Evolutionary conservation across 2,113 vertebrate species (phyloP).

Genomic region (Sakesphorus luctuosus): DNA sequence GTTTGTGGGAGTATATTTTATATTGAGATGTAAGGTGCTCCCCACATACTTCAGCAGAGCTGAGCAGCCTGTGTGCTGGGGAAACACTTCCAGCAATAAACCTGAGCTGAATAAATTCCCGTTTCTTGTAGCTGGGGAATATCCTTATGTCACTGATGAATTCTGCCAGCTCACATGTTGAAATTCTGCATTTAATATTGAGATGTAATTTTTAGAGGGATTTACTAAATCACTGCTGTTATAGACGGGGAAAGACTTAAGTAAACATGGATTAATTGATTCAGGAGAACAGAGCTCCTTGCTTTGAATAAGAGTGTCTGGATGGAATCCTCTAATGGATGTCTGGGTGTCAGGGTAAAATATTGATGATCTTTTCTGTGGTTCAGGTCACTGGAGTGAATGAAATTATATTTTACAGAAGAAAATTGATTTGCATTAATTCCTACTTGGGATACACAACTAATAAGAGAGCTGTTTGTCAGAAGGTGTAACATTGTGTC

Average conservation of each 20-base stretch:
- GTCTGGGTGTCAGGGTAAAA: neutral
- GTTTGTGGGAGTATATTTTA: neutral
- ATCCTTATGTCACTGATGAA: neutral
- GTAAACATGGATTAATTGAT: slow-evolving; percentile 21
- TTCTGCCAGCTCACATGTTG: neutral
- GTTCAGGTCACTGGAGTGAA: slow-evolving; percentile 11
- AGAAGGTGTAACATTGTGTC: neutral
- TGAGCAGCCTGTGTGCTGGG: neutral
- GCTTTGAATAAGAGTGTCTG: neutral
- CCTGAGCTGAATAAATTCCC: slow-evolving; percentile 3
- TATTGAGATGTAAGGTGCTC: neutral
- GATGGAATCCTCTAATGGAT: neutral
- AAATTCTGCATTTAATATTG: slow-evolving; percentile 8
- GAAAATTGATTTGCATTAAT: slow-evolving; percentile 1
- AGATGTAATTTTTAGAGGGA: slow-evolving; percentile 25
- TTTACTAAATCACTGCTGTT: neutral
- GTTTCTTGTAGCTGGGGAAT: neutral
- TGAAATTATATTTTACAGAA: neutral
- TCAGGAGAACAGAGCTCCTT: neutral
- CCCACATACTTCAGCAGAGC: neutral
- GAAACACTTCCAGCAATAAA: neutral
- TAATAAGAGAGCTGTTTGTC: neutral
- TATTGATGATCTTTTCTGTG: neutral
- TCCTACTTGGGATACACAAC: neutral
- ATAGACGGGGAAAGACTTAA: neutral